Conservation (phyloP, 2,888 invertebrate genomes). For the Mesodorylaimus sp. region DNA sequence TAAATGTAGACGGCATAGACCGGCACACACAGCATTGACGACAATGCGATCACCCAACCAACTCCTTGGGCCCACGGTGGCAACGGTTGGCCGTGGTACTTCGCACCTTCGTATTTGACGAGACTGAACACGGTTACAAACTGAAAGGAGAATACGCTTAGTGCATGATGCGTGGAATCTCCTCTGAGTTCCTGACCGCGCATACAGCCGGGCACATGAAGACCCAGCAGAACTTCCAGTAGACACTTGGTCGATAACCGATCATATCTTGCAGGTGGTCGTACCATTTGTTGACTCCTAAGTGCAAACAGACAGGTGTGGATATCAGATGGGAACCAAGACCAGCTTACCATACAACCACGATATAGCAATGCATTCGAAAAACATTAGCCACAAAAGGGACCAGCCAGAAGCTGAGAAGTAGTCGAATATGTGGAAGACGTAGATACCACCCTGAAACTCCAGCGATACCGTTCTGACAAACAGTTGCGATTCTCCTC, state of each 20-base stretch:
- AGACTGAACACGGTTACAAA: slow-evolving; percentile 86
- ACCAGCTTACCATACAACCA: slow-evolving; percentile 86
- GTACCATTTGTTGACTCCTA: slow-evolving; percentile 73
- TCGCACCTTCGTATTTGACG: slow-evolving; percentile 78
- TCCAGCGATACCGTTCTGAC: no score
- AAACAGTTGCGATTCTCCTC: no score
- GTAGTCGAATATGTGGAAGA: slow-evolving; percentile 95
- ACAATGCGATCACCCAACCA: slow-evolving; percentile 89
- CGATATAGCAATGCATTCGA: slow-evolving; percentile 91
- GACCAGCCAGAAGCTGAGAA: slow-evolving; percentile 96
- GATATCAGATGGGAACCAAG: no score
- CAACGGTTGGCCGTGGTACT: slow-evolving; percentile 82
- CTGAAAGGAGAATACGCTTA: slow-evolving; percentile 43
- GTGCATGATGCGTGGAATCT: no score
- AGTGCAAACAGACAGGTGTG: no score
- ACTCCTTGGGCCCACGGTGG: slow-evolving; percentile 89
- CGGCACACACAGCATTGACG: slow-evolving; percentile 92
- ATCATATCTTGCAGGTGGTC: slow-evolving; percentile 96
- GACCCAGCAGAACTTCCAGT: slow-evolving; percentile 98
- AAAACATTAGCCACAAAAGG: slow-evolving; percentile 84
- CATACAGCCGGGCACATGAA: slow-evolving; percentile 81
- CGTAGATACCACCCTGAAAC: slow-evolving; percentile 93
- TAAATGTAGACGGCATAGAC: slow-evolving; percentile 63
- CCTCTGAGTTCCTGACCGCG: slow-evolving; percentile 58
- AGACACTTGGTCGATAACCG: slow-evolving; percentile 84